Evolutionary conservation across 1,140 invertebrate genomes (phyloP).

Genomic region (Ptiloglossa arizonensis): DNA sequence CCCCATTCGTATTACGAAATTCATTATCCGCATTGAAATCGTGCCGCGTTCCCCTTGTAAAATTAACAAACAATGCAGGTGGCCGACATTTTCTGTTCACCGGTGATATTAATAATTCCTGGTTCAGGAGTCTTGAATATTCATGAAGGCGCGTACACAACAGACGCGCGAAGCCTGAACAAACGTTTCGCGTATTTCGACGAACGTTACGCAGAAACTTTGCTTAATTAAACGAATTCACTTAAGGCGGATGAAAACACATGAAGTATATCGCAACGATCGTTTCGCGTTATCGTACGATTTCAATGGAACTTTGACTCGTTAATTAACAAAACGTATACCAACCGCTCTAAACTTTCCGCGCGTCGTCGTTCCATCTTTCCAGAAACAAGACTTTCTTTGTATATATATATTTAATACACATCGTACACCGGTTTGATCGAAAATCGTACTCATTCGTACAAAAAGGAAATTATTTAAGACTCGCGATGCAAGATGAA

Average conservation of each 20-base stretch:
- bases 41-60: not conserved
- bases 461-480: no score
- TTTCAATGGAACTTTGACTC: not conserved
- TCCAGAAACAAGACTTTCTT: no score
- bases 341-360: no score
- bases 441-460: no score
- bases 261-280: no score
- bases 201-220: not conserved
- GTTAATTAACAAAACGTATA: not conserved
- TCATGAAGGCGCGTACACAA: slow-evolving; percentile 39
- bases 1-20: not conserved
- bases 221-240: slow-evolving; percentile 42
- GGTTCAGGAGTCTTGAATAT: slow-evolving; percentile 38
- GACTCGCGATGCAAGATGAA: no score
- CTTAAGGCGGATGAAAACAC: not conserved
- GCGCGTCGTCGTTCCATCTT: no score
- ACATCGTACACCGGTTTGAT: no score
- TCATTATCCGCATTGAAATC: not conserved
- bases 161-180: slow-evolving; percentile 30
- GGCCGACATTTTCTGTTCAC: slow-evolving; percentile 22
- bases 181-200: slow-evolving; percentile 40
- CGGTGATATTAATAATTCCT: slow-evolving; percentile 50
- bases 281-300: no score
- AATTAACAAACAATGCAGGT: slow-evolving; percentile 18
- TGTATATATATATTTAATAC: no score